Conservation (phyloP, 1,140 invertebrate genomes). For the Conopomorpha cramerella region DNA sequence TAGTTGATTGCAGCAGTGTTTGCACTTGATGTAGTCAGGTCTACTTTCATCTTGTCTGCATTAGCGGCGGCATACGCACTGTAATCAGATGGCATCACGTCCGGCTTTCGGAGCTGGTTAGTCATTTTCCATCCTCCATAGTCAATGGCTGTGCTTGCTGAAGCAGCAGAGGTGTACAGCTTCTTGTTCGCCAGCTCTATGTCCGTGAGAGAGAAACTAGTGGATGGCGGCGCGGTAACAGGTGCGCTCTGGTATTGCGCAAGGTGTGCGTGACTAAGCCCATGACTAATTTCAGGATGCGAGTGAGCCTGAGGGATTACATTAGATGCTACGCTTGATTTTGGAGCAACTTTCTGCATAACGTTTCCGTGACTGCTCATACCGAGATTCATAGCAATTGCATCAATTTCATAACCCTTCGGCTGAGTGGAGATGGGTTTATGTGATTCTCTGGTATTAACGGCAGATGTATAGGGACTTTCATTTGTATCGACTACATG, state of each 20-base stretch:
- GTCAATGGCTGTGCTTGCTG: slow-evolving; percentile 22
- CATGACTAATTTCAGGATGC: slow-evolving; percentile 23
- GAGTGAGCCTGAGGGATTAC: slow-evolving; percentile 37
- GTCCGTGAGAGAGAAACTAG: slow-evolving; percentile 37
- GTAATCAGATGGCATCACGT: slow-evolving; percentile 36
- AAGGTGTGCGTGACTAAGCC: slow-evolving; percentile 30
- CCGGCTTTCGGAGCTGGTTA: slow-evolving; percentile 31
- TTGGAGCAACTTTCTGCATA: too few species aligned
- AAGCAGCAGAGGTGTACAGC: slow-evolving; percentile 25
- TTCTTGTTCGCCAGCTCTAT: slow-evolving; percentile 49
- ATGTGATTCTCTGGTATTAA: slow-evolving; percentile 12
- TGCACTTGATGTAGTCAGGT: slow-evolving; percentile 14
- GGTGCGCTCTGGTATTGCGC: slow-evolving; percentile 39
- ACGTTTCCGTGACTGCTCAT: slow-evolving; percentile 34
- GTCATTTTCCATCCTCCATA: slow-evolving; percentile 47
- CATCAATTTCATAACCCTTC: slow-evolving; percentile 35
- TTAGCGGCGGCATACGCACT: slow-evolving; percentile 22
- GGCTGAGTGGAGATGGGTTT: slow-evolving; percentile 21
- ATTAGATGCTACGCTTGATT: slow-evolving; percentile 14
- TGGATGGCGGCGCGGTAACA: slow-evolving; percentile 18
- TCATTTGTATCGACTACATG: slow-evolving; percentile 18
- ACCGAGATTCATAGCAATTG: slow-evolving; percentile 39
- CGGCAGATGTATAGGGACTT: slow-evolving; percentile 19
- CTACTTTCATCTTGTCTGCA: slow-evolving; percentile 25
- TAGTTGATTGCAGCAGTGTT: slow-evolving; percentile 25